Conservation (phyloP, 2,888 invertebrate species). For the Dendrolimus houi region DNA sequence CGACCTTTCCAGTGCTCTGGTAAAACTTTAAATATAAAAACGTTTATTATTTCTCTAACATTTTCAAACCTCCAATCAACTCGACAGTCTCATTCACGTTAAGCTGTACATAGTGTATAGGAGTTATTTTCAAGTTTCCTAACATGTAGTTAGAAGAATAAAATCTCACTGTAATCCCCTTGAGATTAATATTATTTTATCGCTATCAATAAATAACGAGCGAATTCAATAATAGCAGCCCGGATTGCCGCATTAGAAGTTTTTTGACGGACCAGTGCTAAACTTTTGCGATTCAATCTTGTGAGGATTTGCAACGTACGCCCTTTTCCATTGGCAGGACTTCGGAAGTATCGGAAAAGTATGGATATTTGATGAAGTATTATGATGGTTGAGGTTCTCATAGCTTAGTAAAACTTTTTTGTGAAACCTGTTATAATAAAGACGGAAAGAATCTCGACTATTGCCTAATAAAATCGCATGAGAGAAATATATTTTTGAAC, state of each 20-base stretch:
- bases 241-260: conserved; percentile 61
- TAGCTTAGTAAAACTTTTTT: neutral
- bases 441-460: too few relatives aligned
- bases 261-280: conserved; percentile 65
- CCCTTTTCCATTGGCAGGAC: conserved; percentile 20
- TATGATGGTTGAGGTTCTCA: neutral
- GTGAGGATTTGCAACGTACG: conserved; percentile 53
- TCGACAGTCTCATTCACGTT: neutral
- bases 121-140: conserved; percentile 58
- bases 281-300: conserved; percentile 67
- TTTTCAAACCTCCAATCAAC: too few relatives aligned
- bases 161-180: conserved; percentile 67
- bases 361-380: neutral
- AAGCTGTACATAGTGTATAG: conserved; percentile 7
- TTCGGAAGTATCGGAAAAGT: neutral
- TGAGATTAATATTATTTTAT: conserved; percentile 76
- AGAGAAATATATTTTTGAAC: too few relatives aligned
- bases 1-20: too few relatives aligned
- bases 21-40: too few relatives aligned
- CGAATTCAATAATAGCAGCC: conserved; percentile 63
- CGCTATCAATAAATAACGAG: conserved; percentile 71
- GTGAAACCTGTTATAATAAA: neutral
- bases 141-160: conserved; percentile 59
- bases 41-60: too few relatives aligned
- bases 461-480: too few relatives aligned